Base-by-base conservation (phyloP, 23 tunicate genomes). In the Phallusia fumigata region DNA sequence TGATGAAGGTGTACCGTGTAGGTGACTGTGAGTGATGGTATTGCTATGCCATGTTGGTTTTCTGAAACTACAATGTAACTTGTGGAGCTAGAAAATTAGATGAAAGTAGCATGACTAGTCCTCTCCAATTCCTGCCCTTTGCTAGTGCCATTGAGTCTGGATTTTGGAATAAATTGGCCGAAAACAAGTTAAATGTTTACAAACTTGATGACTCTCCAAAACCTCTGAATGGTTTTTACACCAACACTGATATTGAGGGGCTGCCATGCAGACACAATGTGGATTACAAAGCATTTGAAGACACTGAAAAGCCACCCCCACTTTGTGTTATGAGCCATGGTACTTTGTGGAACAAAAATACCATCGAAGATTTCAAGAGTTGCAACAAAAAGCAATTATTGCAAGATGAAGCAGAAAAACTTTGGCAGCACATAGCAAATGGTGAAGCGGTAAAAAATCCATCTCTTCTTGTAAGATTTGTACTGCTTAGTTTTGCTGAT, bases 91-190 rank as follows among this genome's bases (percentile, higher is more conserved):
- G 47, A 40, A 40, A 40, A 40, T 10, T 40, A 10, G 10, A 40
- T 40, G 10, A 40, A 58, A n/a, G 28, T 11, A 24, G 8, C 3
- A 58, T 58, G 69, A 16, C 69, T 21, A 13, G 69, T 16, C 69
- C 69, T 22, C 15, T 84, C 44, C 87, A 94, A 74, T 94, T 89
- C 79, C 84, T 89, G 24, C 88, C 91, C 0, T 94, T 85, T 82
- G 65, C 81, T n/a, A 94, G 98, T 77, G 64, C 88, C 18, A 80
- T 97, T 34, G 88, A 87, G 34, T 72, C 80, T 44, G 97, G 99
- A 74, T 97, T 97, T 79, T 97, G 99, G 99, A 80, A 35, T 40
- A 84, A 93, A 75, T 78, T 97, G 3, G 87, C 86, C 33, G 93
- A 92, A 40, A 88, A 88, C 30, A 97, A 97, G 77, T 81, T 97